Percentiles rank a stretch among this genome's conserved stretches.
Evolutionary conservation across 2,888 invertebrate genomes (phyloP).

Genomic region (Bembecia ichneumoniformis): DNA sequence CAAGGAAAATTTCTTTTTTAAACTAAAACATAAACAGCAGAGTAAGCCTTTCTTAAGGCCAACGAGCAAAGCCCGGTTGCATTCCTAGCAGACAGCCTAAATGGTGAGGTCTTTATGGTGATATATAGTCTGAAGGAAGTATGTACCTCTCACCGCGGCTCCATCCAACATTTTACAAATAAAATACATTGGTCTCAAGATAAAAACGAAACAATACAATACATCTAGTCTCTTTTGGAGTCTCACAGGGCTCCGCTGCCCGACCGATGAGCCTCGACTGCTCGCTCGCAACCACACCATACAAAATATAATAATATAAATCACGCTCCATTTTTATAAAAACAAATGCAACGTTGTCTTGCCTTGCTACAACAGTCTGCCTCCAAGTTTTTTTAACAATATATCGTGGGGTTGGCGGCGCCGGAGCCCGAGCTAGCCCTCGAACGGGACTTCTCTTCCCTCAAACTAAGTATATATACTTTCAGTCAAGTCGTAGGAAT

Average conservation of each 20-base stretch:
- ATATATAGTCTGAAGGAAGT: neutral
- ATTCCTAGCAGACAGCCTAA: neutral
- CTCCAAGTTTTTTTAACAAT: neutral
- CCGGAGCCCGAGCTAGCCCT: constrained; percentile 17
- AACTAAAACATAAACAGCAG: too few species aligned
- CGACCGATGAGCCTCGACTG: too few species aligned
- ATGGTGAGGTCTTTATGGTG: neutral
- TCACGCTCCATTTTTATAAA: neutral
- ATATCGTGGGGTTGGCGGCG: constrained; percentile 33
- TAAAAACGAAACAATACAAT: constrained; percentile 52
- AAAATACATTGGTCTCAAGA: constrained; percentile 65
- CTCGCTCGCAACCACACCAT: neutral
- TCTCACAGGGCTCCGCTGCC: neutral
- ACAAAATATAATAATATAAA: neutral
- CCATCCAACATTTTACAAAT: constrained; percentile 35
- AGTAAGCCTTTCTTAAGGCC: too few species aligned
- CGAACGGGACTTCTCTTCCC: neutral
- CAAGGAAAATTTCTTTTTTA: too few species aligned
- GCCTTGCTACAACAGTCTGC: neutral
- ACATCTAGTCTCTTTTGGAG: neutral
- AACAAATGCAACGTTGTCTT: neutral
- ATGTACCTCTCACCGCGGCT: constrained; percentile 26
- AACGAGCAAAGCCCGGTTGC: too few species aligned
- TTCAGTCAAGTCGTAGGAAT: constrained; percentile 1
- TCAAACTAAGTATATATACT: neutral